phyloP scores from a whole-genome alignment of 2,888 invertebrate genomes.

The Drosophila emarginata region DNA sequence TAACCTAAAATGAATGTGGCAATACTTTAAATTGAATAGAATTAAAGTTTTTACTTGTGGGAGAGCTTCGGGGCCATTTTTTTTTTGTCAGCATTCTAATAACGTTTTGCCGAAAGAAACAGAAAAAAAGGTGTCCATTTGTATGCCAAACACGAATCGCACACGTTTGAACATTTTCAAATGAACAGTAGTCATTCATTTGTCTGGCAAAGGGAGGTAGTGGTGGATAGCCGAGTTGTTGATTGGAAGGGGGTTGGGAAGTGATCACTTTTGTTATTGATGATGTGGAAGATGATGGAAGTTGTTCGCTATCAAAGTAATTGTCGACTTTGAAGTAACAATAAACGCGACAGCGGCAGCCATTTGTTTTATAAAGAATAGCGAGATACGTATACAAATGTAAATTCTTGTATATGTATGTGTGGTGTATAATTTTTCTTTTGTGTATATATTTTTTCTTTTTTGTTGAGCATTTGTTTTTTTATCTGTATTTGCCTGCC shows the following conservation, averaged over 20 bases:
- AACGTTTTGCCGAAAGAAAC: constrained; percentile 27
- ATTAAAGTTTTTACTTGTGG: too few species aligned
- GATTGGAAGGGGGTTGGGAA: not conserved
- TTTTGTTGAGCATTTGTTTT: not conserved
- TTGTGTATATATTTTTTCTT: constrained; percentile 15
- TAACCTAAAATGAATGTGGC: not conserved
- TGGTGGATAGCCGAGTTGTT: not conserved
- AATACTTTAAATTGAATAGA: not conserved
- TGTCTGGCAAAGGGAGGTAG: not conserved
- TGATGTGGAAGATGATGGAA: constrained; percentile 40
- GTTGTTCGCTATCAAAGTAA: constrained; percentile 49
- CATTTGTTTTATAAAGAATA: constrained; percentile 56
- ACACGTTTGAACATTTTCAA: constrained; percentile 52
- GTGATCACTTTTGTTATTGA: constrained; percentile 28
- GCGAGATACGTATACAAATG: constrained; percentile 20
- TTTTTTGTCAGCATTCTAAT: constrained; percentile 24
- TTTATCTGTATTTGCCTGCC: constrained; percentile 21
- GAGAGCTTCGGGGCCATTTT: not conserved
- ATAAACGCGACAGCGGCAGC: constrained; percentile 32
- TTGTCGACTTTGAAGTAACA: constrained; percentile 40
- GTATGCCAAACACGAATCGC: constrained; percentile 53
- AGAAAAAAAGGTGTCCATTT: constrained; percentile 40
- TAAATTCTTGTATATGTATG: constrained; percentile 11
- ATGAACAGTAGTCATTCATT: constrained; percentile 43
- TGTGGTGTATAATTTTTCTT: constrained; percentile 39